These are phyloP conservation scores for Pseudococcus longispinus DNA, from an alignment of 2,888 invertebrate species.

Conservation along the genomic window DNA sequence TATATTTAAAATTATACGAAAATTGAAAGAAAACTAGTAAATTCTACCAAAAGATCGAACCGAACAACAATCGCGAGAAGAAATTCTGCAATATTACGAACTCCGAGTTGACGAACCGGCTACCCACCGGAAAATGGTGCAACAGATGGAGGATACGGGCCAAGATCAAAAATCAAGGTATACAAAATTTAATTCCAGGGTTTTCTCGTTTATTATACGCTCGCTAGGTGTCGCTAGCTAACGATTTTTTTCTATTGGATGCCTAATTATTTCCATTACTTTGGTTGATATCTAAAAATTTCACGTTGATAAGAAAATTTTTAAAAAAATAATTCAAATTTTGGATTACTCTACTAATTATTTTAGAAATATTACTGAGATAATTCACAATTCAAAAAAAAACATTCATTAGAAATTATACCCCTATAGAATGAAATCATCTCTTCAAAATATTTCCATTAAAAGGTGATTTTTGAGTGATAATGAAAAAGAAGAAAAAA, in stretches of 20 bases:
- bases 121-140: too few species aligned
- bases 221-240: neutral
- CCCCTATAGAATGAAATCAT: neutral
- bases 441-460: neutral
- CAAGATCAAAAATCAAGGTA: neutral
- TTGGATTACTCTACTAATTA: too few species aligned
- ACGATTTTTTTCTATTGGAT: neutral
- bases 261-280: neutral
- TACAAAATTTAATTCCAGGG: neutral
- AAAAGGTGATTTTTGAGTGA: neutral
- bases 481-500: constrained; percentile 36
- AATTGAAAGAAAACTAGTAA: neutral
- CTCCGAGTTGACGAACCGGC: too few species aligned
- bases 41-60: neutral
- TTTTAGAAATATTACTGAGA: neutral
- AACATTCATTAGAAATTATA: neutral
- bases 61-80: neutral
- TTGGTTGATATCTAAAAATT: neutral
- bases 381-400: neutral
- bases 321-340: neutral
- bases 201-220: neutral
- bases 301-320: neutral
- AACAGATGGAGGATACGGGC: too few species aligned
- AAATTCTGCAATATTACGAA: too few species aligned
- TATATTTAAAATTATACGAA: neutral